phyloP scores from a whole-genome alignment of 2,888 invertebrate species.

The Heliconius charithonia region DNA sequence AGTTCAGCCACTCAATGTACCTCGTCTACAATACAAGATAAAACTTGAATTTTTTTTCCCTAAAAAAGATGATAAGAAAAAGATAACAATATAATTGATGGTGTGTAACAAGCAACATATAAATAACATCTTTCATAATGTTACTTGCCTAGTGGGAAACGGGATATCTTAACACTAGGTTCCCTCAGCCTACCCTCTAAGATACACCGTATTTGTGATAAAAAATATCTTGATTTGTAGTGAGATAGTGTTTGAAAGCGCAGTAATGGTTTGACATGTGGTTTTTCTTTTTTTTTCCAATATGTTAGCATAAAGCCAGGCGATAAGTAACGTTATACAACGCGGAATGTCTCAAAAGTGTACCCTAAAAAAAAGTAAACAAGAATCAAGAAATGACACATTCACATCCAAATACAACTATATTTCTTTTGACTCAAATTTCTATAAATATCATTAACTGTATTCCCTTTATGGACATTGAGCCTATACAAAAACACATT shows the following conservation, averaged over 20 bases:
- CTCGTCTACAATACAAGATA: background rate
- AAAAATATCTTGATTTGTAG: too few relatives aligned
- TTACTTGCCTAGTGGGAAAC: too few relatives aligned
- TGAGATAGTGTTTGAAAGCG: too few relatives aligned
- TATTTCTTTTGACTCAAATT: background rate
- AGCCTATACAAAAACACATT: background rate
- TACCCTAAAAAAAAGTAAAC: background rate
- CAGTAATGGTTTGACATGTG: too few relatives aligned
- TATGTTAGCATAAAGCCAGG: background rate
- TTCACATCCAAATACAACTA: background rate
- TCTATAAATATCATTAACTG: background rate
- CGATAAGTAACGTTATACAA: background rate
- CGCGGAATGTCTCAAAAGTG: background rate
- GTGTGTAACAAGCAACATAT: too few relatives aligned
- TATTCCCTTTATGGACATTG: slow-evolving; percentile 1
- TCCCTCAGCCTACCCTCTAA: too few relatives aligned
- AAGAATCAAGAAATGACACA: background rate
- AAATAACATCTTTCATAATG: too few relatives aligned
- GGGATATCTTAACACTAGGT: too few relatives aligned
- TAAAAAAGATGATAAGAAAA: too few relatives aligned
- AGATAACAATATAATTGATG: too few relatives aligned
- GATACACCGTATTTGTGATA: too few relatives aligned
- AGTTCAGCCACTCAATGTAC: background rate
- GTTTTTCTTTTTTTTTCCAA: too few relatives aligned
- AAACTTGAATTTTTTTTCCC: background rate